Evolutionary conservation across 2,797 vertebrate species (phyloP).

Genomic region (Cirrhinus mrigala): DNA sequence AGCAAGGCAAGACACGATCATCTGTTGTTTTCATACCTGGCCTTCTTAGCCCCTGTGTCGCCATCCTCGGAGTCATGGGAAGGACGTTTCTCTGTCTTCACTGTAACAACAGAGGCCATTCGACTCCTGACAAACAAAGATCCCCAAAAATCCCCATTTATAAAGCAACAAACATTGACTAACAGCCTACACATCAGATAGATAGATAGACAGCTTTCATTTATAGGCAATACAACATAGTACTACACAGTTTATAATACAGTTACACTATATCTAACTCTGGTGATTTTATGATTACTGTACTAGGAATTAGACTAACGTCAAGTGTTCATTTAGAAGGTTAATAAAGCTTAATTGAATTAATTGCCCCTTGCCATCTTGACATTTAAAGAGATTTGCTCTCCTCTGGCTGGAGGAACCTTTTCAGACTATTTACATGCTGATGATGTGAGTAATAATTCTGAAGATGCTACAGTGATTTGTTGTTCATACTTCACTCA

Average conservation of each 20-base stretch:
- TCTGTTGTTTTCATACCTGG: slow-evolving; percentile 80
- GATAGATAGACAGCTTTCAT: not conserved
- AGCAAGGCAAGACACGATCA: slow-evolving; percentile 6
- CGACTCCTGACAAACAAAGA: slow-evolving; percentile 69
- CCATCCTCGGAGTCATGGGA: slow-evolving; percentile 83
- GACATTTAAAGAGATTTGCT: not conserved
- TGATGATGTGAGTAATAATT: not conserved
- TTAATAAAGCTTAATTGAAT: not conserved
- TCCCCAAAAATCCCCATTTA: not conserved
- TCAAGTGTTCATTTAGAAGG: not conserved
- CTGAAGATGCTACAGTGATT: not conserved
- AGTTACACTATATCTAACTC: not conserved
- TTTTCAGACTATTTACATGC: not conserved
- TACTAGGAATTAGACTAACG: not conserved
- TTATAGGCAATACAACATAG: not conserved
- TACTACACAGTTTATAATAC: not conserved
- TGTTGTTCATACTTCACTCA: not conserved
- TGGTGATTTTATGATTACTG: not conserved
- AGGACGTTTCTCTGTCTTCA: slow-evolving; percentile 83
- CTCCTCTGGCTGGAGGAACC: not conserved
- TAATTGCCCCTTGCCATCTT: not conserved
- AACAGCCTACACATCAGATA: not conserved
- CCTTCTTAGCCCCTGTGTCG: slow-evolving; percentile 89
- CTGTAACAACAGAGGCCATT: slow-evolving; percentile 81
- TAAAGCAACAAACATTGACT: not conserved